Evolutionary conservation across 2,797 vertebrate species (phyloP).

Genomic region (Syngnathus acus): DNA sequence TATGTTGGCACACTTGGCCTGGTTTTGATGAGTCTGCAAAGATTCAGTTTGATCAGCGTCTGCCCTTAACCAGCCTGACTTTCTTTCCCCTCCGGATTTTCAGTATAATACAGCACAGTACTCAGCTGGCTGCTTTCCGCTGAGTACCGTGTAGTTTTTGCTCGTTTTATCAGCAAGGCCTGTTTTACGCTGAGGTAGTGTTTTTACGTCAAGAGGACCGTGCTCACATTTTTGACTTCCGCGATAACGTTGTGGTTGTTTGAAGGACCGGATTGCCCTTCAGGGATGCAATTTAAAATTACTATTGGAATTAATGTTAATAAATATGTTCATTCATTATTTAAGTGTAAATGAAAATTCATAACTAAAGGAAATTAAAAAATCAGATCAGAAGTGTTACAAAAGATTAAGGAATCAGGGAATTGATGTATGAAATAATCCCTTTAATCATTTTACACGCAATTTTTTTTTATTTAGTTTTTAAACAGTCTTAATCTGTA

Average conservation of each 20-base stretch:
- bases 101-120: background rate
- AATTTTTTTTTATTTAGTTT: too few species aligned
- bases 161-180: conserved; percentile 22
- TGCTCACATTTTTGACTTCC: background rate
- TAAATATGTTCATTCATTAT: too few species aligned
- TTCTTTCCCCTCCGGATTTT: background rate
- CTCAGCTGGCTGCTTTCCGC: background rate
- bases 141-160: conserved; percentile 1
- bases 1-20: background rate
- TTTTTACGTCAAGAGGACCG: conserved; percentile 4
- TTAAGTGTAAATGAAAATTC: too few species aligned
- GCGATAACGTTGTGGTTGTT: background rate
- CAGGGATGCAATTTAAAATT: background rate
- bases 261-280: background rate
- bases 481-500: too few species aligned
- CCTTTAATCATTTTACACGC: too few species aligned
- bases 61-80: background rate
- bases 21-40: conserved; percentile 11
- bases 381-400: background rate
- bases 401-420: background rate
- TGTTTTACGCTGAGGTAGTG: conserved; percentile 15
- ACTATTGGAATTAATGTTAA: background rate
- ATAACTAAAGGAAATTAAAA: too few species aligned
- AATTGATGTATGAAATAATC: background rate
- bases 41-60: conserved; percentile 9